phyloP scores from a whole-genome alignment of 2,888 invertebrate species.

The Eudemis profundana region DNA sequence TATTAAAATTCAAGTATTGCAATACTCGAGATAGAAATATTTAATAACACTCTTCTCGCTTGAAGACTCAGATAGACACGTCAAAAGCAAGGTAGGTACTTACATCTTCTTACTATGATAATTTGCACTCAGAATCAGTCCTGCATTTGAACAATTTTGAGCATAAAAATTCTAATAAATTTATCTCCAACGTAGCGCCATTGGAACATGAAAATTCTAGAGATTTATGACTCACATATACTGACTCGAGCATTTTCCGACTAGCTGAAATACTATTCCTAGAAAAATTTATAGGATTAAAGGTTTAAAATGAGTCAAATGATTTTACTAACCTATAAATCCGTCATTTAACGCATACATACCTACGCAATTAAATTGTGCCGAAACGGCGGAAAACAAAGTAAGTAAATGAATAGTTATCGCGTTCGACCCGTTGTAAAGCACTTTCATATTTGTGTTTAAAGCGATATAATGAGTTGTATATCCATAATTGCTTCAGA shows the following conservation, averaged over 20 bases:
- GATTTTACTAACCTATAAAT: neutral
- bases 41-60: too few relatives aligned
- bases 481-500: too few relatives aligned
- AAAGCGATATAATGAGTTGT: too few relatives aligned
- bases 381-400: too few relatives aligned
- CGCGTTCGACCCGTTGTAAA: too few relatives aligned
- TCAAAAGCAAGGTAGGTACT: neutral
- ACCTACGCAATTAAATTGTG: too few relatives aligned
- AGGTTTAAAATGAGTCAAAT: neutral
- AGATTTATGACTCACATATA: neutral
- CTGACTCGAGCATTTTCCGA: neutral
- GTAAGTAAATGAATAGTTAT: too few relatives aligned
- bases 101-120: neutral
- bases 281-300: neutral
- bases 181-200: neutral
- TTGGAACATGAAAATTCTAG: slow-evolving; percentile 2
- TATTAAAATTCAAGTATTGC: too few relatives aligned
- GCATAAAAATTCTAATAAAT: slow-evolving; percentile 21
- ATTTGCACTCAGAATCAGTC: neutral
- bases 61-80: neutral
- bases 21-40: too few relatives aligned
- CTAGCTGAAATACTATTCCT: neutral
- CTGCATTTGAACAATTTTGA: neutral
- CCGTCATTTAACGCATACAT: too few relatives aligned
- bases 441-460: too few relatives aligned